phyloP scores from a whole-genome alignment of 2,888 invertebrate species.

The Brenthis daphne region DNA sequence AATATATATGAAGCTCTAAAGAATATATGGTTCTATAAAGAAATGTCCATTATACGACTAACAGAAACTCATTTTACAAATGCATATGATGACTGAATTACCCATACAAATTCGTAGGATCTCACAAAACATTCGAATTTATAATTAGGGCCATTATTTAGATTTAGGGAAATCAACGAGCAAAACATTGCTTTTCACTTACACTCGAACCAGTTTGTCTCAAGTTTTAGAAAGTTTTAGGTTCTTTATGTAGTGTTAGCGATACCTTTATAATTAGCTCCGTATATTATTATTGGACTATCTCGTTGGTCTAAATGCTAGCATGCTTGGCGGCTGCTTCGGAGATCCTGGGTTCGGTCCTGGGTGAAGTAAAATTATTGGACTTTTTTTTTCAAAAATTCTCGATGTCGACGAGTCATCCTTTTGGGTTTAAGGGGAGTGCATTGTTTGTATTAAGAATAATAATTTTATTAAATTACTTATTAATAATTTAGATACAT shows the following conservation, averaged over 20 bases:
- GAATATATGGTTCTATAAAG: no score
- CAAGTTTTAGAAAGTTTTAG: constrained; percentile 57
- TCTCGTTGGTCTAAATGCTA: no score
- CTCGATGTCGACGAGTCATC: no score
- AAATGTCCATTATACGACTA: no score
- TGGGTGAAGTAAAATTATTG: no score
- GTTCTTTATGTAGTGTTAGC: constrained; percentile 8
- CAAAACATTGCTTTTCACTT: constrained; percentile 78
- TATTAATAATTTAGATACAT: no score
- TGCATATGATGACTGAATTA: not conserved
- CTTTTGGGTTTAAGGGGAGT: no score
- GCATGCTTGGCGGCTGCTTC: no score
- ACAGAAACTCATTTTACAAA: not conserved
- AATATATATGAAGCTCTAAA: no score
- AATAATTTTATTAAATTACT: no score
- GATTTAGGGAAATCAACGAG: constrained; percentile 75
- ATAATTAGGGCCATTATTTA: constrained; percentile 77
- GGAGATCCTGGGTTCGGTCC: no score
- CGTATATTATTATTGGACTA: not conserved
- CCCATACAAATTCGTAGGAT: constrained; percentile 28
- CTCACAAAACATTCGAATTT: constrained; percentile 69
- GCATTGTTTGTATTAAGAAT: no score
- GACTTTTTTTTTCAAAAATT: not conserved
- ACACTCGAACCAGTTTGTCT: constrained; percentile 70
- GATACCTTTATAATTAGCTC: constrained; percentile 11